A percentile compares a stretch with the other conserved stretches of the same genome.
phyloP scores from a whole-genome alignment of 2,797 vertebrate genomes.

The Moxostoma hubbsi region DNA sequence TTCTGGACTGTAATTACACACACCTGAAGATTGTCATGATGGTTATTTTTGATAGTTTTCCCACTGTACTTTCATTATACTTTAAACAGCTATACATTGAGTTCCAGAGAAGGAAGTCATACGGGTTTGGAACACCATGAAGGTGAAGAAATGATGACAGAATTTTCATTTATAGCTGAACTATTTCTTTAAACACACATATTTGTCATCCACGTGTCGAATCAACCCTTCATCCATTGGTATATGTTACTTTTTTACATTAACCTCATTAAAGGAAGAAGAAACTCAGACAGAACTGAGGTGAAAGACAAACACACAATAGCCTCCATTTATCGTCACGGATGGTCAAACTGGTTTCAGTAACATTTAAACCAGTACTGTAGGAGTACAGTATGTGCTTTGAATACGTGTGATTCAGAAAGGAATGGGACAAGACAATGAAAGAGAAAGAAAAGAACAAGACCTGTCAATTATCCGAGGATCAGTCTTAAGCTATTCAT shows the following conservation, averaged over 20 bases:
- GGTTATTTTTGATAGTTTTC: not conserved
- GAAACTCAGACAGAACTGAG: slow-evolving; percentile 27
- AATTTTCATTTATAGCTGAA: too few relatives aligned
- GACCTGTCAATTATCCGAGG: too few relatives aligned
- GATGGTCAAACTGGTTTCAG: slow-evolving; percentile 53
- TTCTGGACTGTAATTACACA: slow-evolving; percentile 26
- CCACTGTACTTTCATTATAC: slow-evolving; percentile 7
- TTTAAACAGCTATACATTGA: not conserved
- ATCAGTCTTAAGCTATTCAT: not conserved
- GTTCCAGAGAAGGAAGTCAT: too few relatives aligned
- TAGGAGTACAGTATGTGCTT: slow-evolving; percentile 6
- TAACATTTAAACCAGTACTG: slow-evolving; percentile 45
- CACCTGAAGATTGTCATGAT: slow-evolving; percentile 22
- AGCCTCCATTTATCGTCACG: slow-evolving; percentile 27
- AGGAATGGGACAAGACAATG: not conserved
- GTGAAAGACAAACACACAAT: slow-evolving; percentile 9
- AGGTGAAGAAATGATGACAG: not conserved
- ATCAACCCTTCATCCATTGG: not conserved
- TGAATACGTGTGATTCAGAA: not conserved
- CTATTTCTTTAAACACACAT: not conserved
- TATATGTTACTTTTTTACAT: not conserved
- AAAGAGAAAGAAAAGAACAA: too few relatives aligned
- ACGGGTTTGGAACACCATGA: too few relatives aligned
- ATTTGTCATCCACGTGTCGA: not conserved
- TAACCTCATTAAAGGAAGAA: slow-evolving; percentile 12